Evolutionary conservation across 1,140 invertebrate species (phyloP).

Genomic region (Habropoda laboriosa): DNA sequence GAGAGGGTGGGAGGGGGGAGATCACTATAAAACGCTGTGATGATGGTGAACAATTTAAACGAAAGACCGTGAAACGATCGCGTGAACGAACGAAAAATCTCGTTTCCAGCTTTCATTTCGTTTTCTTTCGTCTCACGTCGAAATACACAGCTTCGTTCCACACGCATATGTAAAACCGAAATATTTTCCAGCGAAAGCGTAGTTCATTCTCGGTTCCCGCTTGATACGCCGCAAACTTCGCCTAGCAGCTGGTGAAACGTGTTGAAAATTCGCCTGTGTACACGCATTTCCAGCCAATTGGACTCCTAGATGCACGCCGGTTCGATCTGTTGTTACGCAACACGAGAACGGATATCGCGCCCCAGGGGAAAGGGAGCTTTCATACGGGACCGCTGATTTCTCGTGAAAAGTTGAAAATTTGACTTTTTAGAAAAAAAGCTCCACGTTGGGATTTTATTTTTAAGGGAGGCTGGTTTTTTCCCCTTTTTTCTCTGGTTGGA

Average conservation of each 20-base stretch:
- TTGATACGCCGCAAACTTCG: slow-evolving; percentile 25
- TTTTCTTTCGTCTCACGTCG: not conserved
- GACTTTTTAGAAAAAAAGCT: too few relatives aligned
- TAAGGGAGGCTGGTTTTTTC: too few relatives aligned
- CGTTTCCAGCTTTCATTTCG: not conserved
- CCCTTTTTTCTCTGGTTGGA: too few relatives aligned
- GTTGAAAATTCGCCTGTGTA: slow-evolving; percentile 25
- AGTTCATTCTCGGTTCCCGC: slow-evolving; percentile 35
- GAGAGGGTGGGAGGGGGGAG: too few relatives aligned
- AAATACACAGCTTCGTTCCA: not conserved
- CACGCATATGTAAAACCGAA: slow-evolving; percentile 24
- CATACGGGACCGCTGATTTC: not conserved
- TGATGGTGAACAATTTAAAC: not conserved
- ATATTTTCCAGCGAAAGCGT: slow-evolving; percentile 47
- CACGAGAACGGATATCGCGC: not conserved
- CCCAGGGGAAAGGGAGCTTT: not conserved
- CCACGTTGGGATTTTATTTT: not conserved
- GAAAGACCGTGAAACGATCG: not conserved
- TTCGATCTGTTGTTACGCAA: not conserved
- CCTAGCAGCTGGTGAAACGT: slow-evolving; percentile 8
- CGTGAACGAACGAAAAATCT: not conserved
- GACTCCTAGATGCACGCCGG: not conserved
- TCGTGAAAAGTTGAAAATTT: not conserved
- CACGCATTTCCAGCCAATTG: slow-evolving; percentile 35
- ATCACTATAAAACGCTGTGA: not conserved